These are phyloP conservation scores for Rhogogaster chlorosoma DNA, from an alignment of 2,888 invertebrate species.

Conservation along the genomic window DNA sequence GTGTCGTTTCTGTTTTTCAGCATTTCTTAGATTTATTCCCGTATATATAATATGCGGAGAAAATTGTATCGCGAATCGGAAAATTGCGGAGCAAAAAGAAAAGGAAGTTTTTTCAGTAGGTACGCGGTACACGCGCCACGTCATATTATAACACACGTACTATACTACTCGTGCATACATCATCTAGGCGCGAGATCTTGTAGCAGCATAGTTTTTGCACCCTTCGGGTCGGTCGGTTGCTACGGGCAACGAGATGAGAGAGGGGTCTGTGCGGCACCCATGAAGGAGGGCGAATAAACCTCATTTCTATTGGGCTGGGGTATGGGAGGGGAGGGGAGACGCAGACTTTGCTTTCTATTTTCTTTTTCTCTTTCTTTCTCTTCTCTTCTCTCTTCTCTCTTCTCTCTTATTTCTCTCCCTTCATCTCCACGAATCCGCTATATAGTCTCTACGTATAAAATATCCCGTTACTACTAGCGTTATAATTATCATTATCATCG, in stretches of 20 bases:
- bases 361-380: not conserved
- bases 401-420: not conserved
- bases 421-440: not conserved
- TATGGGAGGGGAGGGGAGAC: not conserved
- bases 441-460: not conserved
- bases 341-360: not conserved
- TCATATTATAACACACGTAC: not conserved
- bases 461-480: not conserved
- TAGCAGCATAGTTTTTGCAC: conserved; percentile 62
- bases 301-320: conserved; percentile 27
- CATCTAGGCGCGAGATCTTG: conserved; percentile 31
- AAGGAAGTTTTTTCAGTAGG: too few species aligned
- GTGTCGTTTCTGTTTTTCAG: not conserved
- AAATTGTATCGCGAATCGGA: too few species aligned
- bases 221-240: conserved; percentile 43
- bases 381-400: not conserved
- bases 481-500: not conserved
- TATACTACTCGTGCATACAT: not conserved
- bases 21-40: not conserved
- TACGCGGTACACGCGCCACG: too few species aligned
- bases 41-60: too few species aligned
- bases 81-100: too few species aligned
- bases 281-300: conserved; percentile 54
- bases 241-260: conserved; percentile 62
- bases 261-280: conserved; percentile 59